Evolutionary conservation across 2,113 vertebrate species (phyloP), one percentile per base, ranked within the genome.

Genomic region (Danio rerio): DNA sequence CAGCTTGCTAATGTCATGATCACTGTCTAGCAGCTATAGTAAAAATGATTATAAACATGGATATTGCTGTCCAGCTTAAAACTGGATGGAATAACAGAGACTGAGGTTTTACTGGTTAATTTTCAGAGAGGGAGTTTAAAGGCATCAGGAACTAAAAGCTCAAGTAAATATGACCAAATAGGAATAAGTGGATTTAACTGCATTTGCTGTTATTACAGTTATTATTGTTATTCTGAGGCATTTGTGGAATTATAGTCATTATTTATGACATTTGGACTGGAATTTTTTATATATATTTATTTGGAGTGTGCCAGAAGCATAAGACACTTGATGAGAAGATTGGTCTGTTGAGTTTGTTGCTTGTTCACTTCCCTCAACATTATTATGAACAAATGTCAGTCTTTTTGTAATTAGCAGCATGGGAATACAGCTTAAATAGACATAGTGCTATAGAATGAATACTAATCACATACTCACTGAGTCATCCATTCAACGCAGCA

Each of bases 391-490:
- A 74, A 45, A 56, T 58, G 40, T 43, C 72, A 58, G 40, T 18
- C 42, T 10, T 58, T 74, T 58, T 31, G 43, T 45, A 74, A 58
- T 45, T 45, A 58, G n/a, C 10, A 3, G 10, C 40, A 43, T 45
- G 72, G 72, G 53, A 13, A 43, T 74, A 8, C 43, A 21, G 18
- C n/a, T 74, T 74, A 58, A 74, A 74, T 58, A 18, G 72, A 58
- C 71, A 74, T 31, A 31, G 52, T 1, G 16, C 53, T 74, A 45
- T 74, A 11, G 40, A 58, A 74, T 58, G 55, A 74, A 58, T 74
- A 43, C 66, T 69, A 69, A 58, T 74, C 72, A 58, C 10, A 45
- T 74, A 20, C 40, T 45, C 31, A 16, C 31, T 18, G 16, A 74
- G 43, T 56, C 71, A 74, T 58, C 9, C 15, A 74, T 74, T 74